A percentile compares a stretch with the other conserved stretches of the same genome.
phyloP scores from a whole-genome alignment of 2,113 vertebrate genomes.

The Coptodon bakossiorum region DNA sequence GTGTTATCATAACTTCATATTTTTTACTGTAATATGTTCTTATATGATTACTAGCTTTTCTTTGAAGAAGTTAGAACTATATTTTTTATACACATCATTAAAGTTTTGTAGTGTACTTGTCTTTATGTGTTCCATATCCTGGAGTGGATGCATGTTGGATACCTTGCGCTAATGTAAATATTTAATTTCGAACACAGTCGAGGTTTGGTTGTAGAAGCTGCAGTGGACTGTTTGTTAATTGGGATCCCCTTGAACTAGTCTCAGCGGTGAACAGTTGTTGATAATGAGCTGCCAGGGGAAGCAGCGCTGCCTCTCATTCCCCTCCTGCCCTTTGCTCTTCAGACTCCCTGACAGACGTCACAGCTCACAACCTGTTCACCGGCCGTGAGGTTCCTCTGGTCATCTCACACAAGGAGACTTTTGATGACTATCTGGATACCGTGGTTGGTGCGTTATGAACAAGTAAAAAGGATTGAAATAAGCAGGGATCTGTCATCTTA shows the following conservation, averaged over 20 bases:
- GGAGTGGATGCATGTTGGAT: neutral
- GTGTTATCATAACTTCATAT: neutral
- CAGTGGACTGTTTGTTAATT: conserved; percentile 31
- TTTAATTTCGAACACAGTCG: neutral
- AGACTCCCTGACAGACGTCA: conserved; percentile 86
- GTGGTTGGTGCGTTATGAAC: conserved; percentile 79
- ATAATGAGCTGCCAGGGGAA: conserved; percentile 37
- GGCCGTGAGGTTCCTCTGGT: conserved; percentile 84
- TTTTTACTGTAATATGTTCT: neutral
- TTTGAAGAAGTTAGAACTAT: neutral
- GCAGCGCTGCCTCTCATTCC: neutral
- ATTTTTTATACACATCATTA: neutral
- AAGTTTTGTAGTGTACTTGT: neutral
- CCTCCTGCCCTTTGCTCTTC: conserved; percentile 44
- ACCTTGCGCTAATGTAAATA: neutral
- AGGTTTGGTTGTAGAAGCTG: neutral
- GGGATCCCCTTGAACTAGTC: conserved; percentile 27
- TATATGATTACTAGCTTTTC: neutral
- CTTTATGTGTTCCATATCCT: neutral
- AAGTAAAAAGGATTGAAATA: neutral
- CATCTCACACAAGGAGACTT: conserved; percentile 72
- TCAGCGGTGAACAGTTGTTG: conserved; percentile 24
- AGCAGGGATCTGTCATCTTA: neutral
- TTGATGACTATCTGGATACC: conserved; percentile 80
- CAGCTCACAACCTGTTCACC: conserved; percentile 82